A percentile compares a stretch with the other conserved stretches of the same genome.
These are phyloP conservation scores for Deroplatys truncata DNA, from an alignment of 2,888 invertebrate species.

Conservation along the genomic window DNA sequence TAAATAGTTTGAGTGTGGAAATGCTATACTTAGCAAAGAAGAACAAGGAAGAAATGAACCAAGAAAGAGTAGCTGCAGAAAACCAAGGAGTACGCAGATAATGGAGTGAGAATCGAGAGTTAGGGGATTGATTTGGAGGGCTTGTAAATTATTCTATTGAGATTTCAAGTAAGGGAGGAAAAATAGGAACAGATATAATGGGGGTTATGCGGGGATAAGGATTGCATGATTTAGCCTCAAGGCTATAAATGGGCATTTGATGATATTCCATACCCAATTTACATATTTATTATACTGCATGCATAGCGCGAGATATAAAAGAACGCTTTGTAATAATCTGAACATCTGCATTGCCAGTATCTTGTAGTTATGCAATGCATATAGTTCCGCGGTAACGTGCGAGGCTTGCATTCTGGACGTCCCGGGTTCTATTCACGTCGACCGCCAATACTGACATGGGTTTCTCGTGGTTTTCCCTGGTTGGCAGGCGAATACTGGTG, in stretches of 20 bases:
- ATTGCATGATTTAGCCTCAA: conserved; percentile 1
- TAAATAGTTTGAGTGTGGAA: not conserved
- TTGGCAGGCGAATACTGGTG: too few relatives aligned
- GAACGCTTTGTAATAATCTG: not conserved
- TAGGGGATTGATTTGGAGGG: not conserved
- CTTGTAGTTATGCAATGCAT: too few relatives aligned
- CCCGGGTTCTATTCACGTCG: too few relatives aligned
- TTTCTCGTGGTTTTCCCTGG: too few relatives aligned
- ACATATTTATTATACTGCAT: conserved; percentile 29
- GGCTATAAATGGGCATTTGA: conserved; percentile 31
- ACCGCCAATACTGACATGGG: too few relatives aligned
- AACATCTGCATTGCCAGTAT: too few relatives aligned
- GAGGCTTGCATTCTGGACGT: too few relatives aligned
- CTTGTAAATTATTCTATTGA: not conserved
- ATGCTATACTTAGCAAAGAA: not conserved
- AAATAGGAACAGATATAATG: conserved; percentile 7
- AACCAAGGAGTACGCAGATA: not conserved
- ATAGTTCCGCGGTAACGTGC: too few relatives aligned
- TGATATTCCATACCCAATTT: conserved; percentile 33
- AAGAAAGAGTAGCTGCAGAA: not conserved
- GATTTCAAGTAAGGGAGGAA: not conserved
- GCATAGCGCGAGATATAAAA: not conserved
- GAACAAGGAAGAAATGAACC: not conserved
- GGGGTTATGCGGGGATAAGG: not conserved
- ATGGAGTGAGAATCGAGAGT: not conserved